Evolutionary conservation across 2,797 vertebrate genomes (phyloP).

Genomic region (Acipenser oxyrinchus): DNA sequence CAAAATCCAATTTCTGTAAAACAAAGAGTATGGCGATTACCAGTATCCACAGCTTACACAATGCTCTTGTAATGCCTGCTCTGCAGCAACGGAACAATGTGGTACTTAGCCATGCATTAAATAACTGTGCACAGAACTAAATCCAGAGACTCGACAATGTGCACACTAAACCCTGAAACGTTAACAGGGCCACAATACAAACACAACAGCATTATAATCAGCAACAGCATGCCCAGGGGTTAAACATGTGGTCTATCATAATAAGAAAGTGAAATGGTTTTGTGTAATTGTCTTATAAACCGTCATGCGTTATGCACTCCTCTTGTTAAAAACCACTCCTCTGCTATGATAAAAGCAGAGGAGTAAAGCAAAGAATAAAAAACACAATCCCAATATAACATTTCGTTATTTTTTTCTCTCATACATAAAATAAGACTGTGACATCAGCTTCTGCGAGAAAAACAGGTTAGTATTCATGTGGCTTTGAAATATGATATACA

Average conservation of each 20-base stretch:
- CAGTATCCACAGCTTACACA: slow-evolving; percentile 8
- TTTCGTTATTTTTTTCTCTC: too few species aligned
- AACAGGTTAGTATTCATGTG: too few species aligned
- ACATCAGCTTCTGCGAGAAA: too few species aligned
- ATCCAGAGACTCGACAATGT: slow-evolving; percentile 6
- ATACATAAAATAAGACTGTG: too few species aligned
- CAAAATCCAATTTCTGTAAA: slow-evolving; percentile 34
- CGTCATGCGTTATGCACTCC: too few species aligned
- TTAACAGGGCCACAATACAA: slow-evolving; percentile 8
- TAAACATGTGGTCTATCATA: slow-evolving; percentile 6
- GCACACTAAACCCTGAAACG: slow-evolving; percentile 10
- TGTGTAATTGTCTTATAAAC: neutral
- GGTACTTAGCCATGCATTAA: slow-evolving; percentile 23
- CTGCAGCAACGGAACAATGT: slow-evolving; percentile 11
- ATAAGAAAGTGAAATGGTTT: slow-evolving; percentile 6
- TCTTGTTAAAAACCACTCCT: too few species aligned
- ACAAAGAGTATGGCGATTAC: slow-evolving; percentile 26
- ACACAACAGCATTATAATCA: slow-evolving; percentile 18
- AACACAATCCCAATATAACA: too few species aligned
- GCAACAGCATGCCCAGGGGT: slow-evolving; percentile 17
- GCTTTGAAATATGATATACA: too few species aligned
- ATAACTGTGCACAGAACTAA: slow-evolving; percentile 23
- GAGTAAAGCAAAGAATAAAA: too few species aligned
- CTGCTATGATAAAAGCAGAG: too few species aligned
- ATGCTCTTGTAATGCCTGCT: neutral